Evolutionary conservation across 2,888 invertebrate species (phyloP), one percentile per base, ranked within the genome.

Genomic region (Stegana nigrithorax): DNA sequence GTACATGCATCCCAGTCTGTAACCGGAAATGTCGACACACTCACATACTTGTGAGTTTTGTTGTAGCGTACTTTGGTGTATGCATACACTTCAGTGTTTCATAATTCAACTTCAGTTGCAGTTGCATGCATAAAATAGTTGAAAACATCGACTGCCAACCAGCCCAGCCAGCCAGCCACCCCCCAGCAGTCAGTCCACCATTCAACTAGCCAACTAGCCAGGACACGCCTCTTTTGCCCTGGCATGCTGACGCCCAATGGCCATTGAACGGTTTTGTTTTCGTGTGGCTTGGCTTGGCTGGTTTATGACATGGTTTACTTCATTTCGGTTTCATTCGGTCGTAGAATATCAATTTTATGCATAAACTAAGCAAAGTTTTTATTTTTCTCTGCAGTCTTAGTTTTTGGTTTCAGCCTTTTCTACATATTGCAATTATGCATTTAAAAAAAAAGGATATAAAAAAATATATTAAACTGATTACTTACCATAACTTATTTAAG

Each of bases 71-170:
- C 26, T 5, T 60, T 21, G 19, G 21, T 67, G 66, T 68, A 53
- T 69, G 14, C 53, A 55, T 55, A 55, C 53, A 55, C 53, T 55
- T 55, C 32, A 55, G 53, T 71, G 63, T 71, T 71, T 71, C 71
- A 73, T 73, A 73, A 73, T 73, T 73, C 70, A 73, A 70, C 73
- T 70, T 68, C 70, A 64, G 60, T 55, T 39, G 51, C 53, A 60
- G 51, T 51, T 55, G 53, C 53, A 55, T 32, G 36, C 32, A 55
- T 55, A 55, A 55, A 55, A 55, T 55, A 45, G 32, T 32, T 23
- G 23, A 10, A 47, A 47, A 47, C 47, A 47, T 12, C 44, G n/a
- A 44, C 19, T 44, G 17, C 12, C 53, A 36, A 32, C 7, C 53
- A 50, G n/a, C 12, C 14, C 21, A 26, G n/a, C 50, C 25, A 50